Percentiles rank a stretch among this genome's conserved stretches.
Conservation (phyloP, 2,888 invertebrate genomes). For the Eilema caniola region DNA sequence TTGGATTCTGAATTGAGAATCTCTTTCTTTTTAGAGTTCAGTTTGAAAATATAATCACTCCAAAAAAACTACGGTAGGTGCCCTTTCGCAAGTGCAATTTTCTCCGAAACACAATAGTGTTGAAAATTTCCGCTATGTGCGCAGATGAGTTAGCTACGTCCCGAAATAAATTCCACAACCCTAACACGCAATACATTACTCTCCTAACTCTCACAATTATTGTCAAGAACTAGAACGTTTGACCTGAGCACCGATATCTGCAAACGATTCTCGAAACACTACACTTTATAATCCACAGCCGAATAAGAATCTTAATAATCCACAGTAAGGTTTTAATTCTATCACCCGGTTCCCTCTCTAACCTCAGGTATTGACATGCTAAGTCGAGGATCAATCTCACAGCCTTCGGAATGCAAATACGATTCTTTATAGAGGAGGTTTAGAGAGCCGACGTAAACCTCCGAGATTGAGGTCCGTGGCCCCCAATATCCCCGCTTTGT, state of each 20-base stretch:
- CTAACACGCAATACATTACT: constrained; percentile 26
- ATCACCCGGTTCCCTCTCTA: constrained; percentile 50
- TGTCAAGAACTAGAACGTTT: constrained; percentile 30
- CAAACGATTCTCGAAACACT: constrained; percentile 32
- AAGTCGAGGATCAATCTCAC: constrained; percentile 73
- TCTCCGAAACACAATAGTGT: neutral
- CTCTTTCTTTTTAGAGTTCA: too few relatives aligned
- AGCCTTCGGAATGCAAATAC: constrained; percentile 77
- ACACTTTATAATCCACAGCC: constrained; percentile 13
- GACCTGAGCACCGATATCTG: constrained; percentile 28
- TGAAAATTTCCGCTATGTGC: constrained; percentile 1
- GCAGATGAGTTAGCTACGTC: constrained; percentile 4
- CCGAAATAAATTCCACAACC: constrained; percentile 16
- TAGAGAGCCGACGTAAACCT: constrained; percentile 64
- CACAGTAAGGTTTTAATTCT: constrained; percentile 29
- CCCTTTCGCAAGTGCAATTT: neutral
- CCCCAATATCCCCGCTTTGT: constrained; percentile 77
- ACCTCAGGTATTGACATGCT: constrained; percentile 71
- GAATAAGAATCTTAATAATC: constrained; percentile 27
- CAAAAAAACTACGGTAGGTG: too few relatives aligned
- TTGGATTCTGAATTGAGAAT: too few relatives aligned
- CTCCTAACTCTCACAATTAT: constrained; percentile 26
- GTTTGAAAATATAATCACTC: too few relatives aligned
- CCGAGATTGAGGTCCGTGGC: constrained; percentile 68
- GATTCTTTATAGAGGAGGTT: constrained; percentile 71